These are phyloP conservation scores for Drosophila ohnishii DNA, from an alignment of 1,140 invertebrate species.

Conservation along the genomic window DNA sequence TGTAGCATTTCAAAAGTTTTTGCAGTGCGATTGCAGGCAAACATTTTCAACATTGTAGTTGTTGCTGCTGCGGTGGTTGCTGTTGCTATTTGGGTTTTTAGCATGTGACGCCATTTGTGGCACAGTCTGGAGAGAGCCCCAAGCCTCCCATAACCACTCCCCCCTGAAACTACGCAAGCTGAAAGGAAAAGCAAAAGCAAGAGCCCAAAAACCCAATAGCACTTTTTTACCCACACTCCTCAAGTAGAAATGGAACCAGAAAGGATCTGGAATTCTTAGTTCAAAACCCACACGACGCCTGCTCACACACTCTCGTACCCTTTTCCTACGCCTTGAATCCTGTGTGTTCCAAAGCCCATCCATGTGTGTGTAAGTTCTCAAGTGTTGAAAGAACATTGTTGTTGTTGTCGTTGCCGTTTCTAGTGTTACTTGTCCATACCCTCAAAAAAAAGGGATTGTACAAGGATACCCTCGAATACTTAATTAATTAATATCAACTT, in stretches of 20 bases:
- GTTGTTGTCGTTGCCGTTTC: conserved; percentile 22
- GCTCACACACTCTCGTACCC: neutral
- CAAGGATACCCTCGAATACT: neutral
- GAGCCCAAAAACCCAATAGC: conserved; percentile 63
- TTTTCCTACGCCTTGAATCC: neutral
- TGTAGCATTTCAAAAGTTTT: conserved; percentile 57
- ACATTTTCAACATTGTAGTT: conserved; percentile 46
- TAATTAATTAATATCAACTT: neutral
- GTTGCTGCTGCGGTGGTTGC: conserved; percentile 16
- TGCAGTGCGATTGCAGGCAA: conserved; percentile 33
- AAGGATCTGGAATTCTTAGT: conserved; percentile 39
- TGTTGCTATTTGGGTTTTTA: conserved; percentile 48
- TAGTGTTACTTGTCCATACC: conserved; percentile 38
- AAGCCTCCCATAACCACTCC: neutral
- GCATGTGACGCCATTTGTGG: conserved; percentile 49
- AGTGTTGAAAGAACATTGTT: conserved; percentile 41
- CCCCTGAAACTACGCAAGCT: conserved; percentile 22
- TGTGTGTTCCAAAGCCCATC: conserved; percentile 21
- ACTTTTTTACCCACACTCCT: conserved; percentile 45
- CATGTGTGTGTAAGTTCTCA: conserved; percentile 10
- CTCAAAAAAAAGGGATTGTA: neutral
- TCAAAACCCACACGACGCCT: conserved; percentile 4
- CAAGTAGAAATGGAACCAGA: conserved; percentile 35
- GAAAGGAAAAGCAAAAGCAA: conserved; percentile 37
- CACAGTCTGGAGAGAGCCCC: conserved; percentile 21